Conservation (phyloP, 92 coral and sea anemone species). For the Porites divaricata region DNA sequence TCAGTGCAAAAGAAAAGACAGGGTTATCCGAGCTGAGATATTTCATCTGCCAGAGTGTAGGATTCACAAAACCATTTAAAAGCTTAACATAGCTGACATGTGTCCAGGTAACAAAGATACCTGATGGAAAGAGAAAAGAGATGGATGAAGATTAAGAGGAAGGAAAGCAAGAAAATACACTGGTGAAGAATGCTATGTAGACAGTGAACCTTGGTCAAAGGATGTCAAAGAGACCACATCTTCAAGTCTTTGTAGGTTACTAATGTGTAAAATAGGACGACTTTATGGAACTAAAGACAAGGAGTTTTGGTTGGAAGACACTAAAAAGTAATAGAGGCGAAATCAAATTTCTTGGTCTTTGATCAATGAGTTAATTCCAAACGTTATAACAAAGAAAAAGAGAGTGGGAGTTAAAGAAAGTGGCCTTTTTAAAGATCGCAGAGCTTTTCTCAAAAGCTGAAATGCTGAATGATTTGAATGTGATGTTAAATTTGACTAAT, state of each 20-base stretch:
- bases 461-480: no score
- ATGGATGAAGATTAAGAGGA: background rate
- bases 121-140: background rate
- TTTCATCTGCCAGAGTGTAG: slow-evolving; percentile 73
- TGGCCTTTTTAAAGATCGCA: no score
- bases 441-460: no score
- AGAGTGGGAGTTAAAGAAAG: no score
- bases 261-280: no score
- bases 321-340: no score
- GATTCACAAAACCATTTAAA: slow-evolving; percentile 37
- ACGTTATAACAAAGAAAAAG: no score
- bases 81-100: background rate
- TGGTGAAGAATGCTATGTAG: background rate
- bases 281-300: background rate
- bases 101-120: background rate
- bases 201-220: background rate
- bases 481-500: no score
- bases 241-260: background rate
- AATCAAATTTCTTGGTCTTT: no score
- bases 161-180: background rate
- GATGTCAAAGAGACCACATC: background rate
- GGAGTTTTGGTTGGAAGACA: background rate
- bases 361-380: no score
- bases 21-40: slow-evolving; percentile 79
- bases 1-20: slow-evolving; percentile 70